phyloP scores from a whole-genome alignment of 2,888 invertebrate genomes.

The Zhuqinia jingwanae region DNA sequence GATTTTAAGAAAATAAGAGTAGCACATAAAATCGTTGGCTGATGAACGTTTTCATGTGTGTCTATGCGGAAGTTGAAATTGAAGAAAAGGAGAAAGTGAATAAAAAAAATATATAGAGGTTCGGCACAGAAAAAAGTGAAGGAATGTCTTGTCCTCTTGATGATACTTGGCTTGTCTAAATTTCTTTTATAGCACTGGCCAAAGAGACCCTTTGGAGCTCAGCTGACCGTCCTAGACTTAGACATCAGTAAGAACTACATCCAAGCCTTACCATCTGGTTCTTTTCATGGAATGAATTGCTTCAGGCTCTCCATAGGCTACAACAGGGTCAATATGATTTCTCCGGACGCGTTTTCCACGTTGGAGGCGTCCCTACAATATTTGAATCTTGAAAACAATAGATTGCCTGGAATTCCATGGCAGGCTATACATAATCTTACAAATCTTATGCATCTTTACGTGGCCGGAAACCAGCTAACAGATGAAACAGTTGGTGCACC shows the following conservation, averaged over 20 bases:
- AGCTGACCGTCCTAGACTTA: slow-evolving; percentile 88
- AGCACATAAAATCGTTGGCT: too few relatives aligned
- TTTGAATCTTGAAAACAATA: slow-evolving; percentile 89
- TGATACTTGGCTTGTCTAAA: background rate
- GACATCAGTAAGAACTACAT: slow-evolving; percentile 92
- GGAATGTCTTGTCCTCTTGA: background rate
- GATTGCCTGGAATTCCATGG: slow-evolving; percentile 88
- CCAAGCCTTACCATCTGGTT: slow-evolving; percentile 85
- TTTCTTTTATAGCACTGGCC: slow-evolving; percentile 75
- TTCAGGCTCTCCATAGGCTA: slow-evolving; percentile 90
- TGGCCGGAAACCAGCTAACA: slow-evolving; percentile 77
- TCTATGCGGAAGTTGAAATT: background rate
- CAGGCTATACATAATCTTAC: slow-evolving; percentile 88
- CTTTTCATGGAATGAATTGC: slow-evolving; percentile 87
- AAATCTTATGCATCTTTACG: slow-evolving; percentile 82
- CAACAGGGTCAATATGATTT: slow-evolving; percentile 92
- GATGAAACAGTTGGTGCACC: slow-evolving; percentile 75
- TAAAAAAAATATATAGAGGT: background rate
- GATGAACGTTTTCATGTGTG: too few relatives aligned
- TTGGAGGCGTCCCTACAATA: slow-evolving; percentile 89
- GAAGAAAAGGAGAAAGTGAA: slow-evolving; percentile 10
- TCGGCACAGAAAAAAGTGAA: too few relatives aligned
- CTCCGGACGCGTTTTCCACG: slow-evolving; percentile 86
- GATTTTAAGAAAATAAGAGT: background rate
- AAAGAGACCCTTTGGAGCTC: slow-evolving; percentile 75